Conservation (phyloP, 2,797 vertebrate genomes). For the Poliocrania exsul region DNA sequence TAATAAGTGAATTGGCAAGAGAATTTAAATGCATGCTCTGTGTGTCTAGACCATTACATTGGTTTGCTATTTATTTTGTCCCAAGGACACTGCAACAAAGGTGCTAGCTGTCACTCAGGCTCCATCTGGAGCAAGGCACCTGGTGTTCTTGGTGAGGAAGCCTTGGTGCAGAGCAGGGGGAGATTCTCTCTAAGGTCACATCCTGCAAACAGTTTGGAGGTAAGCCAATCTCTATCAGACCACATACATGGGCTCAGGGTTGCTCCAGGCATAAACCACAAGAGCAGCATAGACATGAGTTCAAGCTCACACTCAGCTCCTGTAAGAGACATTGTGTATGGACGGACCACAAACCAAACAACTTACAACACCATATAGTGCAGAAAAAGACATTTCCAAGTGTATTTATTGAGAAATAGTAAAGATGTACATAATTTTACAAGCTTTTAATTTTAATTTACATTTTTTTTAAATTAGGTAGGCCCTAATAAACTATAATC, state of each 20-base stretch:
- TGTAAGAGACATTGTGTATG: background rate
- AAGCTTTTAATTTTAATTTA: slow-evolving; percentile 83
- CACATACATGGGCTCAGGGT: too few species aligned
- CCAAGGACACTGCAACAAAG: background rate
- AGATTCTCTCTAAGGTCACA: background rate
- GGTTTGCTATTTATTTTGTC: background rate
- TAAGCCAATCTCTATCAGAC: background rate
- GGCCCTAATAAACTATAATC: slow-evolving; percentile 73
- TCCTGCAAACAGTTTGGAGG: background rate
- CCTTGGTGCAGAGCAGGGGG: background rate
- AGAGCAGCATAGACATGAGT: rapidly evolving
- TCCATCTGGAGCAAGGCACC: background rate
- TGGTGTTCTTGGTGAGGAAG: background rate
- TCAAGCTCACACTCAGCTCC: background rate
- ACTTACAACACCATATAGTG: slow-evolving; percentile 46
- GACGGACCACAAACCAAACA: slow-evolving; percentile 15
- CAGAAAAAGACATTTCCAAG: slow-evolving; percentile 78
- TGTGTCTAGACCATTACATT: background rate
- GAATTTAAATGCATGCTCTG: background rate
- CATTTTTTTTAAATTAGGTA: slow-evolving; percentile 82
- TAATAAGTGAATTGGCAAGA: background rate
- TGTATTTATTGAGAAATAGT: slow-evolving; percentile 84
- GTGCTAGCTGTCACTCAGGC: background rate
- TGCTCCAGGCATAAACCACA: background rate
- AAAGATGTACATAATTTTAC: slow-evolving; percentile 85